Evolutionary conservation across 2,113 vertebrate genomes (phyloP).

Genomic region (Caloenas nicobarica): DNA sequence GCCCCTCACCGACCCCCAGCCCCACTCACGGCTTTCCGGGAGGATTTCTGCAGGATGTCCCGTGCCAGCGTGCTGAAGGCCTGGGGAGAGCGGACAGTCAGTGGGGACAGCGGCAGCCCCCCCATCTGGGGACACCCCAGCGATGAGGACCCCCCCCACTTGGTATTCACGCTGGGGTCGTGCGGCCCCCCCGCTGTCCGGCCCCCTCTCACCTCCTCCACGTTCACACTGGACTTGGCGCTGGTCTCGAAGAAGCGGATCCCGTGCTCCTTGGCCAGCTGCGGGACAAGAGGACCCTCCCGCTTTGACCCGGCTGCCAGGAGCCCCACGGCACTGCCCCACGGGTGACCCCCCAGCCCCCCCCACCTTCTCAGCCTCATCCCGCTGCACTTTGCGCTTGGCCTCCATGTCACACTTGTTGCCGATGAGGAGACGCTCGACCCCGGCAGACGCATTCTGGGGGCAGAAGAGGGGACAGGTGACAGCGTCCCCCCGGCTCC

Average conservation of each 20-base stretch:
- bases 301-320: not conserved
- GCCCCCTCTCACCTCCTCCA: conserved; percentile 72
- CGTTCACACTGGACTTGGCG: conserved; percentile 82
- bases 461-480: too few species aligned
- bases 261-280: conserved; percentile 90
- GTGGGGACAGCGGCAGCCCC: too few species aligned
- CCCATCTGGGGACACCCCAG: not conserved
- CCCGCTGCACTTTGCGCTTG: conserved; percentile 86
- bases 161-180: too few species aligned
- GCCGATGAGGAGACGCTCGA: conserved; percentile 88
- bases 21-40: conserved; percentile 81
- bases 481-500: too few species aligned
- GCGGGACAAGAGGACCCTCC: not conserved
- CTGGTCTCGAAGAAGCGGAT: conserved; percentile 96
- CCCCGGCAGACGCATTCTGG: conserved; percentile 57
- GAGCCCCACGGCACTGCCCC: not conserved
- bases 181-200: conserved; percentile 30
- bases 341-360: too few species aligned
- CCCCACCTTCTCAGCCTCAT: conserved; percentile 85
- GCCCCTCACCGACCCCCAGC: not conserved
- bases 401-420: conserved; percentile 94
- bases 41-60: conserved; percentile 87
- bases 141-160: not conserved
- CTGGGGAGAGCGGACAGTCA: conserved; percentile 54
- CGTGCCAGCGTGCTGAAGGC: conserved; percentile 85